A percentile compares a stretch with the other conserved stretches of the same genome.
phyloP scores from a whole-genome alignment of 2,797 vertebrate species.

The Rhinella marina region DNA sequence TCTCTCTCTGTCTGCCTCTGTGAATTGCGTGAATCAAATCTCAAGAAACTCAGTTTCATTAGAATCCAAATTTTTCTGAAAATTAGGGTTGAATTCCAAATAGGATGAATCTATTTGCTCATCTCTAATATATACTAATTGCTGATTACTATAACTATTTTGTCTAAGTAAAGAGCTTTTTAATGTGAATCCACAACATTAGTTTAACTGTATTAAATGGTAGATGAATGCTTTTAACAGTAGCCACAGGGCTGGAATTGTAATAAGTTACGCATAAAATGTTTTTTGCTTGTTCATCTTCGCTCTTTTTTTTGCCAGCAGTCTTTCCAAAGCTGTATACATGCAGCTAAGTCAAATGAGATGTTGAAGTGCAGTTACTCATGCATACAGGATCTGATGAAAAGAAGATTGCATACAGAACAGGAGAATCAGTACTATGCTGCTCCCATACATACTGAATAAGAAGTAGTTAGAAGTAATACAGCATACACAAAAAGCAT shows the following conservation, averaged over 20 bases:
- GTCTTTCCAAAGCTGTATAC: background rate
- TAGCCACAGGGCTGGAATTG: slow-evolving; percentile 18
- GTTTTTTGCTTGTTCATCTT: slow-evolving; percentile 3
- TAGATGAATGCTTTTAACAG: background rate
- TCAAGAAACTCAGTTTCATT: too few species aligned
- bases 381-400: background rate
- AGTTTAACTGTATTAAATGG: background rate
- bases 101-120: too few species aligned
- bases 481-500: background rate
- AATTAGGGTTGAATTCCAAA: too few species aligned
- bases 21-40: too few species aligned
- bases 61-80: too few species aligned
- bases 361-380: slow-evolving; percentile 18
- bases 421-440: background rate
- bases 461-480: background rate
- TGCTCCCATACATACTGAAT: background rate
- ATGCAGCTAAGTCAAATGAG: background rate
- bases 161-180: background rate
- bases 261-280: background rate
- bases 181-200: background rate
- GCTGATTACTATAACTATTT: background rate
- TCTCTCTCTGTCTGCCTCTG: too few species aligned
- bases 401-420: background rate
- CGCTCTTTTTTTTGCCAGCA: slow-evolving; percentile 3
- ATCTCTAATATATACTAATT: background rate